Base-by-base conservation (phyloP, 1,140 invertebrate genomes). In the Epicauta chinensis region DNA sequence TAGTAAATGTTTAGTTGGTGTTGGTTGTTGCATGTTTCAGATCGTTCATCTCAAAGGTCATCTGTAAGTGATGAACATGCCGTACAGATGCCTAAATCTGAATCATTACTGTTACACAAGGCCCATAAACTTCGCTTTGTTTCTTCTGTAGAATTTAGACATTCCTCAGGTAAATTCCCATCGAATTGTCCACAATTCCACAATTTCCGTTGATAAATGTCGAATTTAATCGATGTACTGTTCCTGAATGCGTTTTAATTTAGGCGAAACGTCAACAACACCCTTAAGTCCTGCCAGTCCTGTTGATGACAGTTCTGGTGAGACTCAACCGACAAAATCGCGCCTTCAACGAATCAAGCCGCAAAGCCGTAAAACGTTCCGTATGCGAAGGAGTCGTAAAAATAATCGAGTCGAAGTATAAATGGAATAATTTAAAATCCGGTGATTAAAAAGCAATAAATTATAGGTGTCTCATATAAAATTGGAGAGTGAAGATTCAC, bases 291-390 rank as follows among this genome's bases (percentile, higher is more conserved):
- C 86, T 14, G 78, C 77, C 59, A 86, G 83, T 64, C 81, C 83
- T 13, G 80, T 68, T 40, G 83, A 84, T 50, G 81, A 85, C 58
- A 81, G 79, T 64, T 81, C 81, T 35, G 76, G 78, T 31, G 80
- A 83, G 58, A 72, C 68, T 44, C 74, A 73, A 59, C 74, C 71
- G 51, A 78, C 81, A 54, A 83, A 83, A 58, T 88, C 89, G 55
- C 78, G 91, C 13, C 79, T 97, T 38, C 93, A 97, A 68, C 77
- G 93, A 16, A 87, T 92, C 46, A 94, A 93, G 75, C 92, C 89
- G 13, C 91, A 93, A 69, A 95, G 91, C 66, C 81, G 93, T 55
- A 94, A 91, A 74, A 96, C 93, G 0, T 96, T 97, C 73, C 81
- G 92, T 51, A 81, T 91, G 41, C 77, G 87, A 61, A 87, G 87